These are phyloP conservation scores for Cylas formicarius DNA, from an alignment of 1,140 invertebrate genomes.

Conservation along the genomic window DNA sequence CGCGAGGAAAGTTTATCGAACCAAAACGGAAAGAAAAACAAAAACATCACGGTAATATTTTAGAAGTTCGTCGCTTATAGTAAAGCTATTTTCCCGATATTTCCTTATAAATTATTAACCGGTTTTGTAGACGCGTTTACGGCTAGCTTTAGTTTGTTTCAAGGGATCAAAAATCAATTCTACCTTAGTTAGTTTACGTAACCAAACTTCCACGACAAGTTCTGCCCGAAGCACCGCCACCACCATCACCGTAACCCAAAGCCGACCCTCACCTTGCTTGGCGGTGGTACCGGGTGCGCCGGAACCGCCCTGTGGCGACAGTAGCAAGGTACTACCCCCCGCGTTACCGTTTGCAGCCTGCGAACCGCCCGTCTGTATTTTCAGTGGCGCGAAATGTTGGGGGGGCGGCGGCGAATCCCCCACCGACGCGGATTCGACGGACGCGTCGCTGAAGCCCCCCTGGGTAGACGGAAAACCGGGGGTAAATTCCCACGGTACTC, in stretches of 20 bases:
- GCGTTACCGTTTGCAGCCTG: constrained; percentile 23
- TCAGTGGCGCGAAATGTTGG: constrained; percentile 38
- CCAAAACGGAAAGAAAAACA: too few species aligned
- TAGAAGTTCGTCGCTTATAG: too few species aligned
- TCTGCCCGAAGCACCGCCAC: neutral
- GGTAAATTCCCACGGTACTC: too few species aligned
- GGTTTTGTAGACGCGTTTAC: too few species aligned
- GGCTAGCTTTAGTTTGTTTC: too few species aligned
- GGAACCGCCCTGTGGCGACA: constrained; percentile 28
- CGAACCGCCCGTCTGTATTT: constrained; percentile 21
- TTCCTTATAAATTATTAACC: too few species aligned
- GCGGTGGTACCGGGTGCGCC: constrained; percentile 27
- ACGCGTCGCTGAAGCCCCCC: constrained; percentile 60
- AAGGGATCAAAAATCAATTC: too few species aligned
- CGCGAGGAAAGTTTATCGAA: too few species aligned
- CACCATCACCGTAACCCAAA: constrained; percentile 11
- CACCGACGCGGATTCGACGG: constrained; percentile 54
- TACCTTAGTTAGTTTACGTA: too few species aligned
- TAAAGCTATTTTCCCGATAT: too few species aligned
- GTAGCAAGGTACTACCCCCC: constrained; percentile 21
- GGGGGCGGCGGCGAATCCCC: constrained; percentile 47
- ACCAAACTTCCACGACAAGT: neutral
- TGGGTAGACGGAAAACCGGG: constrained; percentile 34
- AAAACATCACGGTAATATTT: too few species aligned
- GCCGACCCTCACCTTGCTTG: constrained; percentile 36